Percentiles rank a stretch among this genome's conserved stretches.
phyloP scores from a whole-genome alignment of 2,113 vertebrate genomes.

The Steatornis caripensis region DNA sequence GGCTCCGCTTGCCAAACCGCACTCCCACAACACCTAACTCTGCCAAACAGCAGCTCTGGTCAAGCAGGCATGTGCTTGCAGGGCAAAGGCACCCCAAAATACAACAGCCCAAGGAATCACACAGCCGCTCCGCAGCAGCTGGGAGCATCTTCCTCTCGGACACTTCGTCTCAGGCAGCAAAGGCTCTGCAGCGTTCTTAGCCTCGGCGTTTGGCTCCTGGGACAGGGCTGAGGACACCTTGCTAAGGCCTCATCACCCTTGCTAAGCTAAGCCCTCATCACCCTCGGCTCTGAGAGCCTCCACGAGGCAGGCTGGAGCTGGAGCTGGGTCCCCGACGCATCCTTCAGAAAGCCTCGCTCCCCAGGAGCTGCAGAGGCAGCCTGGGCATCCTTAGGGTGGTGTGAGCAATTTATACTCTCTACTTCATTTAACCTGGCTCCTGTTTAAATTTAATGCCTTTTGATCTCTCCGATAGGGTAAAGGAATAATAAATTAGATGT shows the following conservation, averaged over 20 bases:
- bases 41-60: not conserved
- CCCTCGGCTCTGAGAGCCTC: not conserved
- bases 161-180: accelerated
- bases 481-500: not conserved
- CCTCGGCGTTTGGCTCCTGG: not conserved
- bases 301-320: too few species aligned
- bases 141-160: not conserved
- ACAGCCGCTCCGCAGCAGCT: not conserved
- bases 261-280: not conserved
- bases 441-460: not conserved
- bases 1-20: not conserved
- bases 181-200: not conserved
- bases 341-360: accelerated
- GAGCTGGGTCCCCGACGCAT: not conserved
- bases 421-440: not conserved
- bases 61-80: not conserved
- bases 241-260: not conserved
- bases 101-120: not conserved
- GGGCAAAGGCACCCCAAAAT: not conserved
- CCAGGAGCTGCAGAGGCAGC: not conserved
- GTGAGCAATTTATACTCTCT: not conserved
- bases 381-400: not conserved
- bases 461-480: not conserved
- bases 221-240: not conserved
- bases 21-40: not conserved